A percentile compares a stretch with the other conserved stretches of the same genome.
phyloP scores from a whole-genome alignment of 2,113 vertebrate species.

The Onychorhynchus coronatus region DNA sequence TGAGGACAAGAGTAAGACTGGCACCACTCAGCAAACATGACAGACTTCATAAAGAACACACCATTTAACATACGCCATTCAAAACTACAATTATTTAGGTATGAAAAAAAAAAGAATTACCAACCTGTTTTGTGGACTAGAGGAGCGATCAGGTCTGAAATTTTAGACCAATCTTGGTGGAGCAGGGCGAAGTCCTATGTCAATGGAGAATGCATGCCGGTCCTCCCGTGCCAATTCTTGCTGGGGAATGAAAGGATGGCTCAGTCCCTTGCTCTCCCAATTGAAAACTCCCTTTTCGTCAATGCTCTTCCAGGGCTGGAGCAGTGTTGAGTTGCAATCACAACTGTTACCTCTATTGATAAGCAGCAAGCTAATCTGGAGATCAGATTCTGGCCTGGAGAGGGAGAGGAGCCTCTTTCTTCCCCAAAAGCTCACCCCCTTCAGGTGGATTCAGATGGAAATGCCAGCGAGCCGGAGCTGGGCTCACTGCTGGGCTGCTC shows the following conservation, averaged over 20 bases:
- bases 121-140: constrained; percentile 71
- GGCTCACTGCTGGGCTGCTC: constrained; percentile 67
- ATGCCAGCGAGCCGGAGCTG: constrained; percentile 76
- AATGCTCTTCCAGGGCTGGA: constrained; percentile 16
- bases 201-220: constrained; percentile 60
- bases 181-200: constrained; percentile 60
- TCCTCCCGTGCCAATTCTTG: constrained; percentile 52
- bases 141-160: constrained; percentile 47
- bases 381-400: constrained; percentile 73
- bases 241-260: constrained; percentile 59
- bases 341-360: constrained; percentile 70
- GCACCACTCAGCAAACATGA: background rate
- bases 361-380: constrained; percentile 72
- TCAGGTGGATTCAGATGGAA: constrained; percentile 80
- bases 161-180: constrained; percentile 43
- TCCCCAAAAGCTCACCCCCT: constrained; percentile 76
- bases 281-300: constrained; percentile 63
- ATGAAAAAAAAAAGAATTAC: constrained; percentile 30
- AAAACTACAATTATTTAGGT: background rate
- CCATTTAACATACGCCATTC: background rate
- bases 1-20: background rate
- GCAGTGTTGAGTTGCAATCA: constrained; percentile 69
- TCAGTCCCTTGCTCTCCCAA: constrained; percentile 47
- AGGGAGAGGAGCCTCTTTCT: constrained; percentile 71
- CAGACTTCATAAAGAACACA: background rate